Conservation (phyloP, 1,140 invertebrate species). For the Papilio dardanus region DNA sequence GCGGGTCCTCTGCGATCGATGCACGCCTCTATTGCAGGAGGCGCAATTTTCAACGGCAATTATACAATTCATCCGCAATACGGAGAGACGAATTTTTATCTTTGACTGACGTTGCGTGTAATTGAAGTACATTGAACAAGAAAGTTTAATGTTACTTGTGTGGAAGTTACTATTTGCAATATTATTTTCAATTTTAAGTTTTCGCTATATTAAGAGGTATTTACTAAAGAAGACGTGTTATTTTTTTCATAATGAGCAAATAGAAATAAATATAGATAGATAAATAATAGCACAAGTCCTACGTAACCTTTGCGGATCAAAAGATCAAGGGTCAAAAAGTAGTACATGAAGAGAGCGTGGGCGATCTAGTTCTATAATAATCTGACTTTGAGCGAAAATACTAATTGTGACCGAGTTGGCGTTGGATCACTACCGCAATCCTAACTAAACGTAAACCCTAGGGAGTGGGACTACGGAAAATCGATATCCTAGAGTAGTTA, state of each 20-base stretch:
- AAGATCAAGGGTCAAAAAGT: constrained; percentile 39
- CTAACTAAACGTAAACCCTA: constrained; percentile 38
- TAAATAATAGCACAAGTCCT: not conserved
- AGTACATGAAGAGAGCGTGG: constrained; percentile 31
- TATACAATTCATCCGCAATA: constrained; percentile 50
- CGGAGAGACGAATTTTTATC: constrained; percentile 19
- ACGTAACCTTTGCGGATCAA: not conserved
- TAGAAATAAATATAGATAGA: not conserved
- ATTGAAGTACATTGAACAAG: not conserved
- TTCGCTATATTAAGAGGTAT: not conserved
- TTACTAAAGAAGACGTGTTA: not conserved
- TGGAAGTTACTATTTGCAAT: not conserved
- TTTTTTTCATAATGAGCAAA: not conserved
- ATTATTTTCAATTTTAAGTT: not conserved
- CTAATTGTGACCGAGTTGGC: constrained; percentile 64
- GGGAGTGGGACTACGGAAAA: constrained; percentile 18
- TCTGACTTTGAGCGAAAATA: constrained; percentile 60
- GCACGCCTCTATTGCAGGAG: constrained; percentile 61
- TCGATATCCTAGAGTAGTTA: constrained; percentile 24
- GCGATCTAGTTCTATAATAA: constrained; percentile 12
- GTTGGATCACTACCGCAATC: constrained; percentile 49
- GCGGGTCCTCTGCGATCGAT: constrained; percentile 58
- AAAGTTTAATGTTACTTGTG: not conserved
- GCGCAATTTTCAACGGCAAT: constrained; percentile 74
- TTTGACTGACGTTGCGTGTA: constrained; percentile 14